Evolutionary conservation across 2,797 vertebrate genomes (phyloP).

Genomic region (Tamandua tetradactyla): DNA sequence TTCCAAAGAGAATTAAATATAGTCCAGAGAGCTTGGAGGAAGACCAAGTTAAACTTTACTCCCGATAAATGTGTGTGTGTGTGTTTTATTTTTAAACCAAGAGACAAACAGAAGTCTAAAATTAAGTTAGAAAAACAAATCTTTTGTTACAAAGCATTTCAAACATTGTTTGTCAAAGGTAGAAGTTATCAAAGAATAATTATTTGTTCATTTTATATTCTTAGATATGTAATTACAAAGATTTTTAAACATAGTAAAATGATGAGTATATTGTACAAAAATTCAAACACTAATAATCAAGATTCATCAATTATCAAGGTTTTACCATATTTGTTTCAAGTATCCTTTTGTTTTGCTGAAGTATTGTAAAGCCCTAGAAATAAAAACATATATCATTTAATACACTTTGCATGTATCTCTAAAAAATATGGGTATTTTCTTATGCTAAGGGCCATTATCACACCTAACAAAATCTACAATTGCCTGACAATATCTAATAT

Average conservation of each 20-base stretch:
- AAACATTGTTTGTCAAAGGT: neutral
- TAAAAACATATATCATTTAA: neutral
- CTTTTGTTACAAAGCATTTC: neutral
- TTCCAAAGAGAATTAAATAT: too few species aligned
- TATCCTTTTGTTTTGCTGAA: neutral
- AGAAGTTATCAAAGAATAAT: neutral
- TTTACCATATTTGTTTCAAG: neutral
- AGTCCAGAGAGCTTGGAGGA: too few species aligned
- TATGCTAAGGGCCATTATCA: neutral
- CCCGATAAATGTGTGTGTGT: too few species aligned
- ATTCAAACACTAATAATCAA: neutral
- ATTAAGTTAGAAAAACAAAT: neutral
- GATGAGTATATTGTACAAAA: neutral
- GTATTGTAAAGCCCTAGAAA: conserved; percentile 5
- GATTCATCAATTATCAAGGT: neutral
- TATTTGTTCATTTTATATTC: neutral
- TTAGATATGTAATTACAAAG: neutral
- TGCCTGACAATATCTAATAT: neutral
- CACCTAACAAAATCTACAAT: neutral
- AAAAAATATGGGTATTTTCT: neutral
- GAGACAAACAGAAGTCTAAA: neutral
- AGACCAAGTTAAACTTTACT: too few species aligned
- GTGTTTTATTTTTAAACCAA: neutral
- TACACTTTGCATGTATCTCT: neutral
- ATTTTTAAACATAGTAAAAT: neutral